A percentile compares a stretch with the other conserved stretches of the same genome.
These are phyloP conservation scores for Pollimyrus isidori DNA, from an alignment of 2,113 vertebrate species.

Conservation along the genomic window DNA sequence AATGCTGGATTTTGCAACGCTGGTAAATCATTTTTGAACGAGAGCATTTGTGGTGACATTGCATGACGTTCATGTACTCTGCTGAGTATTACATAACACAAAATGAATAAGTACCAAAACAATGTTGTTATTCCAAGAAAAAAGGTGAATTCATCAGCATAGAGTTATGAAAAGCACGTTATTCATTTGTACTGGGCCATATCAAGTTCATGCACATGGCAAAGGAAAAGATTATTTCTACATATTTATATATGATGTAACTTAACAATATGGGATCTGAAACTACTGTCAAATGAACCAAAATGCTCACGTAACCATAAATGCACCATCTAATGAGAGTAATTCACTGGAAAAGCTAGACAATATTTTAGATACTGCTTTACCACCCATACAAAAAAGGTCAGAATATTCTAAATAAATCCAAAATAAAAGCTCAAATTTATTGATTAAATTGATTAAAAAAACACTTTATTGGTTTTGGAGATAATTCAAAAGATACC, in stretches of 20 bases:
- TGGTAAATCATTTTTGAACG: constrained; percentile 23
- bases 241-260: not conserved
- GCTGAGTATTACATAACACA: constrained; percentile 13
- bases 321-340: not conserved
- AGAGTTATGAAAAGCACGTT: not conserved
- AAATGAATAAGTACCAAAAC: constrained; percentile 6
- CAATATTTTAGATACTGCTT: not conserved
- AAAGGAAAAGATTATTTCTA: not conserved
- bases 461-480: not conserved
- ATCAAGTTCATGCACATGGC: not conserved
- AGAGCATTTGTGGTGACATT: constrained; percentile 4
- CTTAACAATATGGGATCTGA: not conserved
- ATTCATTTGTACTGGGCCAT: not conserved
- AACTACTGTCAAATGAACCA: not conserved
- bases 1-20: constrained; percentile 19
- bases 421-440: no score
- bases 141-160: not conserved
- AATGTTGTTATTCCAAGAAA: not conserved
- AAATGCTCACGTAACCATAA: not conserved
- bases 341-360: not conserved
- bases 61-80: not conserved
- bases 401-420: no score
- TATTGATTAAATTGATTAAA: not conserved
- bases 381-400: not conserved
- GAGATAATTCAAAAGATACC: not conserved